Base-by-base conservation (phyloP, 2,113 vertebrate genomes). In the Pelmatolapia mariae region DNA sequence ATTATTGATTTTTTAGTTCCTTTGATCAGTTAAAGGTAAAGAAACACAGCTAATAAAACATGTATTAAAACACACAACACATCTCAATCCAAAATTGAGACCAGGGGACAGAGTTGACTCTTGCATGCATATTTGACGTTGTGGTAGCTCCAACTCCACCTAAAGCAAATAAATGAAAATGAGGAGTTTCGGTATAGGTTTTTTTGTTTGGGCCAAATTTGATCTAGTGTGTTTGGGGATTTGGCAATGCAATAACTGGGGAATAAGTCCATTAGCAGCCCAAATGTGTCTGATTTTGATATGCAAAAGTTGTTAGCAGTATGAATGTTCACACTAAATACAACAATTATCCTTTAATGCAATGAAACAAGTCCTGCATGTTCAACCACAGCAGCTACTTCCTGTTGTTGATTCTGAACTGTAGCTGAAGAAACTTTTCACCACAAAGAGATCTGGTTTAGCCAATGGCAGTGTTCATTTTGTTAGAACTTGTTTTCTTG, bases 181-280 rank as follows among this genome's bases (percentile, higher is more conserved):
- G 6, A 13, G 54, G 54, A 26, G 2, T 26, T 56, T 24, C 0
- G 2, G 11, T 56, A 13, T 56, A 13, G 11, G 10, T 24, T 6
- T 22, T 56, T 7, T 13, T 56, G 5, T 56, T 56, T 56, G 10
- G 11, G 4, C 54, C 4, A 56, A 24, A 56, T 56, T 56, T 56
- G 22, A 26, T 56, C 22, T 13, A 3, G 54, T 56, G 11, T 26
- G 22, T 24, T 24, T n/a, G 22, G 22, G 6, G n/a, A 13, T 56
- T 11, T 54, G 1, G 6, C 2, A 56, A 0, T 56, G 54, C 54
- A 24, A 56, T 26, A 56, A 26, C 22, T 56, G 22, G 11, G 22
- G 0, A 56, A 56, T 7, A 26, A 56, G 13, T 24, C 22, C 22
- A 13, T 24, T 13, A 56, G 54, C 4, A 3, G 54, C 4, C 53